A percentile compares a stretch with the other conserved stretches of the same genome.
These are phyloP conservation scores for Stenolophus ochropezus DNA, from an alignment of 2,888 invertebrate genomes.

Conservation along the genomic window DNA sequence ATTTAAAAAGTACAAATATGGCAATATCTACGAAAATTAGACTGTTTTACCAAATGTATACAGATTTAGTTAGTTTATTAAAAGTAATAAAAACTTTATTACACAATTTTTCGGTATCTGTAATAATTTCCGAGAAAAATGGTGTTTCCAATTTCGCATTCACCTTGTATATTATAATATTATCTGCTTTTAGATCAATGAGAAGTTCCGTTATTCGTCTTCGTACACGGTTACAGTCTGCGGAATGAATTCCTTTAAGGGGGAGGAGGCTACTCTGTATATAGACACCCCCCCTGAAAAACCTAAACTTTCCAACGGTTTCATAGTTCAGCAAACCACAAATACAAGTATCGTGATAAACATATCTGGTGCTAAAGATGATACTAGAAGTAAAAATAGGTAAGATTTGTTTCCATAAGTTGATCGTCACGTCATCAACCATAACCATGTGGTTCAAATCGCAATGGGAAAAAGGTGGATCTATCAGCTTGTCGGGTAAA, in stretches of 20 bases:
- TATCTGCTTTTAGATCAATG: slow-evolving; percentile 29
- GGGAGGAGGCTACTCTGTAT: slow-evolving; percentile 21
- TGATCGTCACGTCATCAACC: no score
- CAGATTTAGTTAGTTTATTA: no score
- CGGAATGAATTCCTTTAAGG: slow-evolving; percentile 13
- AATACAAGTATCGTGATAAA: slow-evolving; percentile 31
- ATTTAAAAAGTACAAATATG: no score
- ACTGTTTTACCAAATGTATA: no score
- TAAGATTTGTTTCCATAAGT: not conserved
- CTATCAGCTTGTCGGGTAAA: no score
- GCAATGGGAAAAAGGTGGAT: no score
- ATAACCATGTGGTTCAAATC: no score
- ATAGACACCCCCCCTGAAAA: slow-evolving; percentile 53
- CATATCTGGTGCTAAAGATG: slow-evolving; percentile 27
- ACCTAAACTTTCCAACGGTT: slow-evolving; percentile 11
- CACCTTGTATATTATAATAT: not conserved
- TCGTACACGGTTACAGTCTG: slow-evolving; percentile 41
- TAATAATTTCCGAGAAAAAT: no score
- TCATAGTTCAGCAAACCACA: slow-evolving; percentile 15
- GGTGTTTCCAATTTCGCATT: not conserved
- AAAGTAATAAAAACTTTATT: no score
- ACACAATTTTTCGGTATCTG: no score
- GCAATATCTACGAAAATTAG: no score
- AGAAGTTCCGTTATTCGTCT: slow-evolving; percentile 39
- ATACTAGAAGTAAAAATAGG: slow-evolving; percentile 44